phyloP scores from a whole-genome alignment of 2,113 vertebrate species.

The Promerops cafer region DNA sequence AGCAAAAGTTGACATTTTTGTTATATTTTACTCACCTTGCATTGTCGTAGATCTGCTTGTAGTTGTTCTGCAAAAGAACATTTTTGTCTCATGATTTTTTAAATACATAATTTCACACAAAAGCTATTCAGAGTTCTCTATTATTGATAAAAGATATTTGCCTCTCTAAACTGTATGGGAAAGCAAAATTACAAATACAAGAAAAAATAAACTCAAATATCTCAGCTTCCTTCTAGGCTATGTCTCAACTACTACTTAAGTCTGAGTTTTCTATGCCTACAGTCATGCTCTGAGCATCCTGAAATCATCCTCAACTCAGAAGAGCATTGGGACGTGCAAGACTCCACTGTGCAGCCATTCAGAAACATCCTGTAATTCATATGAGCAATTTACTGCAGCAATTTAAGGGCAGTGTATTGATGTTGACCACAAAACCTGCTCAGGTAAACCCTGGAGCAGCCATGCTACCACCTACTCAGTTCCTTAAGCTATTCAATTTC shows the following conservation, averaged over 20 bases:
- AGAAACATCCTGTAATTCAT: background rate
- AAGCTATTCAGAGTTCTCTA: background rate
- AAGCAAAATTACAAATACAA: background rate
- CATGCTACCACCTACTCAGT: background rate
- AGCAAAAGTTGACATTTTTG: background rate
- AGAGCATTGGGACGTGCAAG: background rate
- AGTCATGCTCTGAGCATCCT: background rate
- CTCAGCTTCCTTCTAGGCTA: background rate
- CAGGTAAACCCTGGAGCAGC: background rate
- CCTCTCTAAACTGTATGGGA: background rate
- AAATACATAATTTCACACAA: background rate
- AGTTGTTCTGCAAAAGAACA: slow-evolving; percentile 29
- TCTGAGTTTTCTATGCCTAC: background rate
- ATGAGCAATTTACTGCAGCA: background rate
- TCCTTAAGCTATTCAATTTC: background rate
- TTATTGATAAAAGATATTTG: background rate
- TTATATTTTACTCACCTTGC: slow-evolving; percentile 43
- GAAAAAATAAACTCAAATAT: background rate
- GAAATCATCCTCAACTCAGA: background rate
- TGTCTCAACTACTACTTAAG: background rate
- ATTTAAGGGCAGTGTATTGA: background rate
- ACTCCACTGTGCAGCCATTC: background rate
- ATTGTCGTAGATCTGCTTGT: background rate
- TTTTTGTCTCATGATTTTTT: background rate
- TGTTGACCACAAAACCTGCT: background rate